A percentile compares a stretch with the other conserved stretches of the same genome.
phyloP scores from a whole-genome alignment of 2,797 vertebrate species.

The Epinephelus coioides region DNA sequence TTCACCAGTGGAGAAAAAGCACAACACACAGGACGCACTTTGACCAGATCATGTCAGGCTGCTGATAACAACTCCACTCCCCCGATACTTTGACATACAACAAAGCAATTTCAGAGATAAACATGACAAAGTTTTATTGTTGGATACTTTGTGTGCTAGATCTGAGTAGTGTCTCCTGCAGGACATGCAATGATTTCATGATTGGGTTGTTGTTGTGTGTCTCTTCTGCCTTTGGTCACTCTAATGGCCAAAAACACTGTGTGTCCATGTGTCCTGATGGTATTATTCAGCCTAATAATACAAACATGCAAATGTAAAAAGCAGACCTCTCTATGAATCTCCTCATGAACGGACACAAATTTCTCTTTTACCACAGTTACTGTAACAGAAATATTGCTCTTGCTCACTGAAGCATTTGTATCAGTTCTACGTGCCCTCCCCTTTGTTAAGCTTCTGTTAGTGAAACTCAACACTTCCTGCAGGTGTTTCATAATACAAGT shows the following conservation, averaged over 20 bases:
- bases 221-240: not conserved
- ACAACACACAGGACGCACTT: constrained; percentile 75
- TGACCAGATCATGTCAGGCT: constrained; percentile 75
- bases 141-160: constrained; percentile 1
- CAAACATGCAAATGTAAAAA: not conserved
- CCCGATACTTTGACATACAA: constrained; percentile 69
- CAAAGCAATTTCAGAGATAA: constrained; percentile 55
- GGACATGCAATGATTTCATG: not conserved
- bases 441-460: not conserved
- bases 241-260: not conserved
- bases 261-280: not conserved
- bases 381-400: not conserved
- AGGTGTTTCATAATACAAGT: constrained; percentile 38
- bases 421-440: constrained; percentile 10
- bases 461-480: constrained; percentile 25
- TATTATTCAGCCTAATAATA: not conserved
- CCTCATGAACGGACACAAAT: not conserved
- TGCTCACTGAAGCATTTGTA: not conserved
- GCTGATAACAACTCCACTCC: constrained; percentile 83
- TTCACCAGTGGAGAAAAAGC: constrained; percentile 32
- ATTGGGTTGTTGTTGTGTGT: not conserved
- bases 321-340: not conserved
- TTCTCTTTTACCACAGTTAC: not conserved
- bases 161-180: constrained; percentile 9
- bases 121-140: constrained; percentile 26